These are phyloP conservation scores for Synchiropus splendidus DNA, from an alignment of 2,113 vertebrate species.

Conservation along the genomic window DNA sequence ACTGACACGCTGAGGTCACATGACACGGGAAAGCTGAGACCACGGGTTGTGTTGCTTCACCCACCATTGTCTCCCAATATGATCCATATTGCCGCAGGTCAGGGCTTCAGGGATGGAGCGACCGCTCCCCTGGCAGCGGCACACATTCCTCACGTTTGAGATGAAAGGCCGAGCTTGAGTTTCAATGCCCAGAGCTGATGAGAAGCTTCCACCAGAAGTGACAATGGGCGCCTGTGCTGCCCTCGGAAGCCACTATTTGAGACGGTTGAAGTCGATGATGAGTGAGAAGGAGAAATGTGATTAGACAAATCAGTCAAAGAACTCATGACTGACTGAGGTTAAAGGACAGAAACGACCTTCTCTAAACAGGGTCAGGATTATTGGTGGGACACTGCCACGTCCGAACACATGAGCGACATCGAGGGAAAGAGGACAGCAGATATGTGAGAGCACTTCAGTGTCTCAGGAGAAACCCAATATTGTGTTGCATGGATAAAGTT, in stretches of 20 bases:
- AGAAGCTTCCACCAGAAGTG: constrained; percentile 17
- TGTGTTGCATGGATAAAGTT: constrained; percentile 28
- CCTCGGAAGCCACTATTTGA: constrained; percentile 15
- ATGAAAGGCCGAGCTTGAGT: constrained; percentile 35
- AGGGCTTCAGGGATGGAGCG: background rate
- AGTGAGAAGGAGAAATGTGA: constrained; percentile 4
- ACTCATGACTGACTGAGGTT: too few relatives aligned
- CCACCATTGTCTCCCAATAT: constrained; percentile 16
- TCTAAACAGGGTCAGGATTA: background rate
- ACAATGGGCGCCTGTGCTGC: constrained; percentile 42
- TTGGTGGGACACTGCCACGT: too few relatives aligned
- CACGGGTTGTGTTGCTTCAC: background rate
- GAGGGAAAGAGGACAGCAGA: constrained; percentile 19
- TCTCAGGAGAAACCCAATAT: constrained; percentile 42
- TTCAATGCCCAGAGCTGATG: constrained; percentile 36
- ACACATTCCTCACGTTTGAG: constrained; percentile 15
- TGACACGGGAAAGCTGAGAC: background rate
- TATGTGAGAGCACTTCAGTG: constrained; percentile 33
- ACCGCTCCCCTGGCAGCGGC: constrained; percentile 14
- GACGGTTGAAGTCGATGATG: constrained; percentile 17
- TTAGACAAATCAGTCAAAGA: too few relatives aligned
- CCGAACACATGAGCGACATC: constrained; percentile 7
- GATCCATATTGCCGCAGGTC: constrained; percentile 14
- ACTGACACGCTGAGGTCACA: constrained; percentile 21
- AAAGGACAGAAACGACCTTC: constrained; percentile 5